Base-by-base conservation (phyloP, 2,888 invertebrate genomes). In the Heliconius cydno region DNA sequence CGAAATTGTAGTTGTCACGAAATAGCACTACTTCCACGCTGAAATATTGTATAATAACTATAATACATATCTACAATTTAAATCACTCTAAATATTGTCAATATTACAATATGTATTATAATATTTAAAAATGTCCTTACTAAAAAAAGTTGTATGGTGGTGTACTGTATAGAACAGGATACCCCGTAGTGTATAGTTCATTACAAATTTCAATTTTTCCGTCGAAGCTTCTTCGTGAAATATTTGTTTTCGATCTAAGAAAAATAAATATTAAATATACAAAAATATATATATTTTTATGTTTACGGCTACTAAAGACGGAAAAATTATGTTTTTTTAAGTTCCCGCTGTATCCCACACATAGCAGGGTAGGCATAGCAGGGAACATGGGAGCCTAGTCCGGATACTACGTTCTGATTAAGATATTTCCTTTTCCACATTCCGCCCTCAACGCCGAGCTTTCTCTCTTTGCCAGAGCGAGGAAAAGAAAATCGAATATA, bases 61-160 rank as follows among this genome's bases (percentile, higher is more conserved):
- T 34, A 9, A 41, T 76, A 30, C 34, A 12, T 72, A 72, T 28
- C 52, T 57, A 57, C 3, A 15, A 25, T 71, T 71, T 46, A 3
- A 71, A 38, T 12, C 22, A 67, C 22, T 9, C 22, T 38, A 2
- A n/a, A 52, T 6, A 7, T 5, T 4, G 1, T 71, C 28, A 52
- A 30, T 22, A 46, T 71, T 10, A 28, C 15, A 52, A n/a, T 10
- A n/a, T n/a, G n/a, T n/a, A 60, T 3, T 57, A 57, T 10, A 10
- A 19, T 41, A 71, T 30, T 25, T 22, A 52, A 6, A 71, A 72
- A 72, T 3, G 1, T 71, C 89, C 93, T 85, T 87, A 94, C 94
- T 89, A 94, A 84, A 94, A 94, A 85, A 89, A 94, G 82, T 94
- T 94, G 83, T 93, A 94, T 3, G 92, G 88, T 34, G 94, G 94